Evolutionary conservation across 2,113 vertebrate genomes (phyloP).

Genomic region (Eulemur rufifrons): DNA sequence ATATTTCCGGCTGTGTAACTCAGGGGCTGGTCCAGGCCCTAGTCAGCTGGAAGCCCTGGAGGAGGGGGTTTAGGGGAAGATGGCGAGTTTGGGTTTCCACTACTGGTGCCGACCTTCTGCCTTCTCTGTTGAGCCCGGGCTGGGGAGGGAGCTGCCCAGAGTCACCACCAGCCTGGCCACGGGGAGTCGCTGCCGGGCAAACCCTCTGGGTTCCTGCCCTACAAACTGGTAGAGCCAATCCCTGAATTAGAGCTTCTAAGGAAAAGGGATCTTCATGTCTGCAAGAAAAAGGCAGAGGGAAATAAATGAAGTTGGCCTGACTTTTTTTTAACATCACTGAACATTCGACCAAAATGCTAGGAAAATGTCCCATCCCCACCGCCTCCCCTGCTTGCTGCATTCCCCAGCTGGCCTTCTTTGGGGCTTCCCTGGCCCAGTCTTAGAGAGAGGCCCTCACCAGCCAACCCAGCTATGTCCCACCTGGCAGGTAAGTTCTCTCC

Average conservation of each 20-base stretch:
- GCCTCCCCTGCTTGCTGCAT: neutral
- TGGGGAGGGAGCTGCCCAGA: neutral
- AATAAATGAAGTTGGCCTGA: neutral
- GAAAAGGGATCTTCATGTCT: neutral
- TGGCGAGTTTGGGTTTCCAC: neutral
- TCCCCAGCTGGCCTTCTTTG: neutral
- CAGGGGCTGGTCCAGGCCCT: neutral
- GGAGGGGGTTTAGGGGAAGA: neutral
- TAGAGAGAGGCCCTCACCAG: neutral
- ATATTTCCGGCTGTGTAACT: neutral
- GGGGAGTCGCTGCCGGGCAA: neutral
- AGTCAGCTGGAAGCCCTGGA: neutral
- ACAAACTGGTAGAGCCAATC: neutral
- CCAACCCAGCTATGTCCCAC: rapidly evolving
- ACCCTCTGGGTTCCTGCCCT: neutral
- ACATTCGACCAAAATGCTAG: neutral
- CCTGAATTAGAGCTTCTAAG: neutral
- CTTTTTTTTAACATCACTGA: neutral
- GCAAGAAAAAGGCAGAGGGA: neutral
- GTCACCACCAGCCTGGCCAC: neutral
- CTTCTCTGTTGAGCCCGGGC: neutral
- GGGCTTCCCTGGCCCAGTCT: neutral
- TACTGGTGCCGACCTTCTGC: neutral
- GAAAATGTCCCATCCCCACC: neutral
- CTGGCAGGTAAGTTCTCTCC: neutral